These are phyloP conservation scores for Eumaeus atala DNA, from an alignment of 1,140 invertebrate genomes.

Conservation along the genomic window DNA sequence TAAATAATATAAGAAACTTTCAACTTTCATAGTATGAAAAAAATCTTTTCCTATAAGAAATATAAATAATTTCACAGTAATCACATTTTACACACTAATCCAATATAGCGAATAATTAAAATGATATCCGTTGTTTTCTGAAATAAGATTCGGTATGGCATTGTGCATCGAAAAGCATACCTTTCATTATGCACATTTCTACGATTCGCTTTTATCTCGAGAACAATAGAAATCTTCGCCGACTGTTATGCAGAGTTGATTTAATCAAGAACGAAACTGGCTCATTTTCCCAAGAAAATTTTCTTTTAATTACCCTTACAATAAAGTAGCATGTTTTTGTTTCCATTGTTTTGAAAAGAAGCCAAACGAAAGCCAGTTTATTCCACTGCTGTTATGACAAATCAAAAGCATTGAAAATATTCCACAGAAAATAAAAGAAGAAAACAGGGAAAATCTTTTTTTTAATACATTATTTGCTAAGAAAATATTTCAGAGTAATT, in stretches of 20 bases:
- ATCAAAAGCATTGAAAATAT: too few species aligned
- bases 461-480: too few species aligned
- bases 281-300: slow-evolving; percentile 18
- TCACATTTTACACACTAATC: slow-evolving; percentile 35
- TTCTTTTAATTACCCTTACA: slow-evolving; percentile 20
- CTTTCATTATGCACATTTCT: slow-evolving; percentile 37
- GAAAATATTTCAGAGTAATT: too few species aligned
- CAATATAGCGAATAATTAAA: slow-evolving; percentile 59
- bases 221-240: slow-evolving; percentile 55
- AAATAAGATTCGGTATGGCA: slow-evolving; percentile 51
- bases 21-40: too few species aligned
- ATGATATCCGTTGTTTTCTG: slow-evolving; percentile 56
- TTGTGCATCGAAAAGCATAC: slow-evolving; percentile 51
- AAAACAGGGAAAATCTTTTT: too few species aligned
- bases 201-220: slow-evolving; percentile 39
- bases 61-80: too few species aligned
- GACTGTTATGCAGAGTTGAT: slow-evolving; percentile 45
- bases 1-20: too few species aligned
- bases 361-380: too few species aligned
- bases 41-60: too few species aligned
- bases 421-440: too few species aligned
- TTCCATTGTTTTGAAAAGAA: too few species aligned
- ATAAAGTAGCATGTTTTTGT: not conserved
- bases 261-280: slow-evolving; percentile 36
- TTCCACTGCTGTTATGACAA: too few species aligned